phyloP scores from a whole-genome alignment of 2,113 vertebrate species.

The Amazona guildingii region DNA sequence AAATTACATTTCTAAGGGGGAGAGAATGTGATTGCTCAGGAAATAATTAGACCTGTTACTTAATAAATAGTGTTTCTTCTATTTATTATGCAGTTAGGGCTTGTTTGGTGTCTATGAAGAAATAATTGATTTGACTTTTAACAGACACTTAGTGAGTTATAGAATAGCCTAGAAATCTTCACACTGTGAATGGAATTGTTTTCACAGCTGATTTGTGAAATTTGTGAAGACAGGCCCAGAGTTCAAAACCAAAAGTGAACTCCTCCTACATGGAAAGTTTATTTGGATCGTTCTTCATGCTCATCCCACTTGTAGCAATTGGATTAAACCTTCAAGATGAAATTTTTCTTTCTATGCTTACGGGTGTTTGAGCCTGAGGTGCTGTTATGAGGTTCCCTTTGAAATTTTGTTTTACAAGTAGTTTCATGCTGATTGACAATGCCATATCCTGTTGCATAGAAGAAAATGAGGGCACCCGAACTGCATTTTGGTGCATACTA shows the following conservation, averaged over 20 bases:
- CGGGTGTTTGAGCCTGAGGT: neutral
- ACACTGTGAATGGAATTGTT: constrained; percentile 48
- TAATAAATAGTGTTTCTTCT: constrained; percentile 50
- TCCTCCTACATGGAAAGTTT: neutral
- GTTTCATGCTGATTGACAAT: neutral
- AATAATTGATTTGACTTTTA: constrained; percentile 64
- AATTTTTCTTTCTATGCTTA: neutral
- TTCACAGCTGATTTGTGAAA: constrained; percentile 52
- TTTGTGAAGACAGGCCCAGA: neutral
- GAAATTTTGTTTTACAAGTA: neutral
- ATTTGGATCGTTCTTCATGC: constrained; percentile 25
- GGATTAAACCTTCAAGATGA: neutral
- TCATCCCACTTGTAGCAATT: constrained; percentile 23
- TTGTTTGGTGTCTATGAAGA: constrained; percentile 35
- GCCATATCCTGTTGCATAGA: neutral
- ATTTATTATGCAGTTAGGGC: constrained; percentile 22
- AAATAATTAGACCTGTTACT: constrained; percentile 53
- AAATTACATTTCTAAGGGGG: neutral
- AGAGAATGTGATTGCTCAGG: constrained; percentile 31
- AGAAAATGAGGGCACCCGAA: neutral
- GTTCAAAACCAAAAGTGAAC: constrained; percentile 14
- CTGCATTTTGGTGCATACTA: neutral
- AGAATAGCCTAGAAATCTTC: constrained; percentile 49
- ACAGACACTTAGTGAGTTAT: constrained; percentile 43
- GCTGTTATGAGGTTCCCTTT: neutral